Evolutionary conservation across 1,140 invertebrate genomes (phyloP), one percentile per base, ranked within the genome.

Genomic region (Contarinia nasturtii): DNA sequence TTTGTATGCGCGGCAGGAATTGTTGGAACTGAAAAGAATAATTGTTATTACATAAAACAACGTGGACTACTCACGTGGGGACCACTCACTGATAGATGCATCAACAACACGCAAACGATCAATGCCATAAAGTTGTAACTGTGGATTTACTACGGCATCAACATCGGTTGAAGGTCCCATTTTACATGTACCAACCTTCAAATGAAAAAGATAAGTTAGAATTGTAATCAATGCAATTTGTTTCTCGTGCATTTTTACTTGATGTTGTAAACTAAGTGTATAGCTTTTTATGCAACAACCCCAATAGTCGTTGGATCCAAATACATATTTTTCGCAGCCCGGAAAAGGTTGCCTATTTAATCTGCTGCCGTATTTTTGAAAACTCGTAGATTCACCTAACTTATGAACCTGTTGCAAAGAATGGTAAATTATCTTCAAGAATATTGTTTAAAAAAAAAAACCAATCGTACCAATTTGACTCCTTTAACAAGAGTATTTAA

Each of bases 141-240:
- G 56, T 0, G 75, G 67, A 60, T 88, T 77, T 0, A 91, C 86
- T 0, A 91, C 84, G 0, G 84, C 76, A 18, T 67, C 59, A 1
- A 68, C 54, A 57, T 88, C 83, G 0, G 57, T 58, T 0, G 52
- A 19, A 0, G 79, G 77, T 1, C 86, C 86, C 86, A 89, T 89
- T 60, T 80, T 84, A 37, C 71, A 79, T 0, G 82, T 85, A 1
- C 77, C 71, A 1, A 76, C 71, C 60, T 83, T 80, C 60, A 86
- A 83, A 46, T 79, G 80, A 36, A 84, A 59, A 14, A 79, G n/a
- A n/a, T n/a, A n/a, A n/a, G n/a, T n/a, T n/a, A n/a, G n/a, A n/a
- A n/a, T n/a, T 27, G 3, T 27, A 5, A 27, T 38, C 73, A 27
- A 10, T 27, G n/a, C 27, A 27, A 5, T 27, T 27, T 27, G 4